Base-by-base conservation (phyloP, 2,797 vertebrate genomes). In the Circus cinereus region DNA sequence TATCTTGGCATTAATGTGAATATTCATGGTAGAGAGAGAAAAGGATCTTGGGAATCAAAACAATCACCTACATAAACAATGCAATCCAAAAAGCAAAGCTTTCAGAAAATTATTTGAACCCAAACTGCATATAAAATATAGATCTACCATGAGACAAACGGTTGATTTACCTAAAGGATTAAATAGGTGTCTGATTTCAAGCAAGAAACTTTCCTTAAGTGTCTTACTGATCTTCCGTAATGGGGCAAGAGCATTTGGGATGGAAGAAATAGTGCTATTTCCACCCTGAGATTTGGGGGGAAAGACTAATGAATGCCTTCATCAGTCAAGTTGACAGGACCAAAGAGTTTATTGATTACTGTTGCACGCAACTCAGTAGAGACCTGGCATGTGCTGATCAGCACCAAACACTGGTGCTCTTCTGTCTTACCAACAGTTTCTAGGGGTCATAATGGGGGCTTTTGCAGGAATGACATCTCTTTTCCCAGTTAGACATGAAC, bases 211-310 rank as follows among this genome's bases (percentile, higher is more conserved):
- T 85, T 60, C 10, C 12, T 43, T n/a, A 47, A 75, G 34, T 30
- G 17, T 36, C 22, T 69, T 79, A 29, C 17, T 38, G 14, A 70
- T 42, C 14, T 69, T 85, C 40, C 0, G 0, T 13, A 51, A 13
- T 22, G 3, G 0, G 16, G 7, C 40, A 62, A 60, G 14, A 73
- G 12, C 0, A 0, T 67, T 50, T 73, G 15, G 20, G 20, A 30
- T 62, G 23, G 36, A 56, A 50, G 19, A 67, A 54, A 72, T 15
- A 50, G 15, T 1, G 1, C 11, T 45, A n/a, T 51, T 48, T 68
- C 30, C 9, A 51, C 20, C 8, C 30, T n/a, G 51, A 92, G 38
- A 47, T 23, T 47, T 76, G 8, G 8, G 22, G 30, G 22, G 12
- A 36, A 79, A 65, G 30, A 23, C 34, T 60, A 23, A 62, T 16